Evolutionary conservation across 2,113 vertebrate species (phyloP), one percentile per base, ranked within the genome.

Genomic region (Cichladusa arquata): DNA sequence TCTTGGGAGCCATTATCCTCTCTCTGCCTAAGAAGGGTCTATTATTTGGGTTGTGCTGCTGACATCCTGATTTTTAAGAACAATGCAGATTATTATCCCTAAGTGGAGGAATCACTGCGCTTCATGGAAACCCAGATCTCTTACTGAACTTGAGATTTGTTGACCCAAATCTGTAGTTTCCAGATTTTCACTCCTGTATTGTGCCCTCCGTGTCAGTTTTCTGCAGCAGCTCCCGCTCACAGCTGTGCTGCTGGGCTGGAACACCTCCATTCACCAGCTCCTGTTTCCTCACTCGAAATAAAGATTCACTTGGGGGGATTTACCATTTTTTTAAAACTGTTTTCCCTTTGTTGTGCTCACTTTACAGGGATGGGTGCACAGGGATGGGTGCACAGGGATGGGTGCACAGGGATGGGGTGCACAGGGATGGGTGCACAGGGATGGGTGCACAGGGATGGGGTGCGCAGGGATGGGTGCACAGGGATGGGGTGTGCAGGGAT

Each of bases 1-100:
- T 81, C 93, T 84, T 19, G 74, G 93, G 90, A 88, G 69, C 89
- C 73, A 77, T 93, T 93, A 92, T 73, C 83, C 94, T 44, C 83
- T 28, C 2, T 15, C 70, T 65, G 81, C 80, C 61, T 45, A 12
- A 45, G 79, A 86, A 83, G 42, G n/a, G 56, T 82, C 83, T 89
- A 8, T 89, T 77, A 88, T n/a, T 88, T 65, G 89, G 83, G 83
- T 83, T 77, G 53, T 65, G 83, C 80, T 77, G 5, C 79, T 83
- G 86, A 80, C 89, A 93, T 19, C 86, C 51, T 61, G 72, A 77
- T 86, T 86, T 86, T 72, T 11, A 48, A 81, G 86, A 95, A 72
- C 86, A 70, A 64, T 57, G 80, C 18, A 34, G 76, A 62, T 96
- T 91, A 62, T 91, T 94, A 66, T 72, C 89, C 42, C 47, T 91